Conservation (phyloP, 2,113 vertebrate species). For the Microtus ochrogaster region DNA sequence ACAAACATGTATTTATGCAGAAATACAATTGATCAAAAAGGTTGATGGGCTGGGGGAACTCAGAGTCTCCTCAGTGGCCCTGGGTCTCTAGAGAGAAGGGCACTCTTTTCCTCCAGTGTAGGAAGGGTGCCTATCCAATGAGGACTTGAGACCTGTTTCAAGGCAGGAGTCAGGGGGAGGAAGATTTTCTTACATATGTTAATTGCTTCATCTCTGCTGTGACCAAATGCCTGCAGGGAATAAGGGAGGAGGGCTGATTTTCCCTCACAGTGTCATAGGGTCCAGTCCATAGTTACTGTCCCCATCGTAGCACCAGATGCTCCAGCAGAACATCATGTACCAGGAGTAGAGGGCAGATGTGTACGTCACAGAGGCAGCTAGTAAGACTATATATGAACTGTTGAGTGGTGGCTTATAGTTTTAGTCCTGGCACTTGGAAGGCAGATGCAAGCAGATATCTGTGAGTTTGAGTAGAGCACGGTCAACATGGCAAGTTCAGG, state of each 20-base stretch:
- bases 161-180: too few relatives aligned
- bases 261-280: not conserved
- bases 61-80: not conserved
- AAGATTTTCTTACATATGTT: not conserved
- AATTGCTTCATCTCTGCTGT: not conserved
- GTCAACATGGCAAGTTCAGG: not conserved
- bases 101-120: not conserved
- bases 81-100: not conserved
- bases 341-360: not conserved
- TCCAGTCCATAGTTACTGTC: too few relatives aligned
- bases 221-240: not conserved
- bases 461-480: too few relatives aligned
- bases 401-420: not conserved
- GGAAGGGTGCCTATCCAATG: not conserved
- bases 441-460: not conserved
- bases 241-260: not conserved
- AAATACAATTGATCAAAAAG: not conserved
- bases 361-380: not conserved
- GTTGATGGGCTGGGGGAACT: not conserved
- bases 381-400: too few relatives aligned
- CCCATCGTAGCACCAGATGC: too few relatives aligned
- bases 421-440: not conserved
- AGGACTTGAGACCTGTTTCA: not conserved
- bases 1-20: too few relatives aligned
- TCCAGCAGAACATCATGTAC: not conserved